These are phyloP conservation scores for Trididemnum clinides DNA, from an alignment of 23 tunicate genomes.

Conservation along the genomic window DNA sequence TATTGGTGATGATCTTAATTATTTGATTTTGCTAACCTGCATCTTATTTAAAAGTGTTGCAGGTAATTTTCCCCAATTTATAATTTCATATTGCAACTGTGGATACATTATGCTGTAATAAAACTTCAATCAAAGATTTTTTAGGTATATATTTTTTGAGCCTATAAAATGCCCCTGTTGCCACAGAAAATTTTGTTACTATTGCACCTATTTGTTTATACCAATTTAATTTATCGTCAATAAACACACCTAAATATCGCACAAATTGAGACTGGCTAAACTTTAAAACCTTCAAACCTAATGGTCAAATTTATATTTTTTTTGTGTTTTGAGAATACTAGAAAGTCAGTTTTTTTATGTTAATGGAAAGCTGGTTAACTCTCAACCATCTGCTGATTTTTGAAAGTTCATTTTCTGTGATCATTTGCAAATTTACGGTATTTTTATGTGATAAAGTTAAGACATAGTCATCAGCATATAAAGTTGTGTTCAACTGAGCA, in stretches of 20 bases:
- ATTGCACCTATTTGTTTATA: background rate
- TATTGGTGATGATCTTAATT: too few species aligned
- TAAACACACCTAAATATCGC: constrained; percentile 1
- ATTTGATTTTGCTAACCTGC: background rate
- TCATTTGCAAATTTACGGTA: background rate
- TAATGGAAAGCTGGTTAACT: constrained; percentile 17
- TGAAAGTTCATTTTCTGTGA: background rate
- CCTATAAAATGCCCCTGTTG: constrained; percentile 3
- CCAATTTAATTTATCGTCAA: constrained; percentile 28
- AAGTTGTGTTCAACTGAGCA: background rate
- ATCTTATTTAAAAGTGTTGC: background rate
- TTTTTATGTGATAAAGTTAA: background rate
- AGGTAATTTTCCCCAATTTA: background rate
- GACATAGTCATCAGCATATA: constrained; percentile 36
- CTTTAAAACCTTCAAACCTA: too few species aligned
- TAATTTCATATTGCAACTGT: background rate
- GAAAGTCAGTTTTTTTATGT: background rate
- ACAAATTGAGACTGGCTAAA: too few species aligned
- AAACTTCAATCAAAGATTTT: background rate
- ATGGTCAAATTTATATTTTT: background rate
- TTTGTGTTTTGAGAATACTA: background rate
- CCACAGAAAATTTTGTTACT: background rate
- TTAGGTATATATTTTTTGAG: background rate
- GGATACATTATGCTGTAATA: constrained; percentile 23
- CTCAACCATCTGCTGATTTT: background rate